Evolutionary conservation across 37 sponge, comb jelly and placozoan species (phyloP).

Genomic region (Beroe ovata): DNA sequence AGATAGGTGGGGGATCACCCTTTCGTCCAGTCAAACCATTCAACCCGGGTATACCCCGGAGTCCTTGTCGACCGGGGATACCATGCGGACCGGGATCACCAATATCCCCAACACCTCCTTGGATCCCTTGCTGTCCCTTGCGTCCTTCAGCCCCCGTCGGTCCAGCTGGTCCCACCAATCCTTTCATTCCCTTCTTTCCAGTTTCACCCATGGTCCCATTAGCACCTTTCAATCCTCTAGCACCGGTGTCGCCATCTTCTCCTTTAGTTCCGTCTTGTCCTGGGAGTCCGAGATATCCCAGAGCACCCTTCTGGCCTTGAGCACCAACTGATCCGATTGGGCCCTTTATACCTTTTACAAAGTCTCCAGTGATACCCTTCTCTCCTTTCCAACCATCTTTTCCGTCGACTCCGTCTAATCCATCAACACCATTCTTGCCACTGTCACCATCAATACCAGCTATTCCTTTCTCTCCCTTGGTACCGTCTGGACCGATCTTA

Average conservation of each 20-base stretch:
- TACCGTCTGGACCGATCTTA: slow-evolving; percentile 5
- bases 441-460: neutral
- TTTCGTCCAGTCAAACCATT: slow-evolving; percentile 14
- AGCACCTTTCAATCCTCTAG: neutral
- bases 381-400: slow-evolving; percentile 35
- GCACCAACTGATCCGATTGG: neutral
- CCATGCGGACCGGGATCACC: slow-evolving; percentile 39
- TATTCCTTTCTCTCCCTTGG: neutral
- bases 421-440: neutral
- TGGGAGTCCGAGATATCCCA: neutral
- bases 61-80: slow-evolving; percentile 22
- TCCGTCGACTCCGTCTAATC: slow-evolving; percentile 21
- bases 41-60: slow-evolving; percentile 1
- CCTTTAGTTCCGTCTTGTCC: slow-evolving; percentile 24
- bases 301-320: neutral
- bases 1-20: neutral
- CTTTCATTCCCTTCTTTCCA: slow-evolving; percentile 25
- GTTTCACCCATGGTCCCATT: neutral
- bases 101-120: neutral
- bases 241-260: neutral
- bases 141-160: neutral
- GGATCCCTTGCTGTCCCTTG: neutral
- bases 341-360: slow-evolving; percentile 6
- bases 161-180: slow-evolving; percentile 1
- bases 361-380: slow-evolving; percentile 19